phyloP scores from a whole-genome alignment of 1,140 invertebrate genomes.

The Anthonomus grandis region DNA sequence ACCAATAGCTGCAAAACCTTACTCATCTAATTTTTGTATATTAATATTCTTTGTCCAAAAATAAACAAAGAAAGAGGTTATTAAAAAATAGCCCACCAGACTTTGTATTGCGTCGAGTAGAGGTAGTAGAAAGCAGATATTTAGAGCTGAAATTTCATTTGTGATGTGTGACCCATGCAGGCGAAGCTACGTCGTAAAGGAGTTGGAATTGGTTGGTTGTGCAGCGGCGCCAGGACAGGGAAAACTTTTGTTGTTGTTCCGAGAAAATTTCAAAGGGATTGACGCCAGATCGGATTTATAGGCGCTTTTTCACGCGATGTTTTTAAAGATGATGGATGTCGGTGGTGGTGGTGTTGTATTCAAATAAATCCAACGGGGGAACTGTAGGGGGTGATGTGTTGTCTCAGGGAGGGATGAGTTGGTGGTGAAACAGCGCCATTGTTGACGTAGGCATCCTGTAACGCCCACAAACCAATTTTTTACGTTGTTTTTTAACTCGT shows the following conservation, averaged over 20 bases:
- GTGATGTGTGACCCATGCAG: constrained; percentile 14
- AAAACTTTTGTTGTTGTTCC: constrained; percentile 7
- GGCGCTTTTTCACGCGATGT: constrained; percentile 26
- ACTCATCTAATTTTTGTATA: too few species aligned
- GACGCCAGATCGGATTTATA: constrained; percentile 13
- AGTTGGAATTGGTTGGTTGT: background rate
- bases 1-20: too few species aligned
- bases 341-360: constrained; percentile 35
- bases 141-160: constrained; percentile 26
- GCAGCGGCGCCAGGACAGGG: background rate
- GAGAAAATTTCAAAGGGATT: constrained; percentile 7
- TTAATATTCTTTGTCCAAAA: too few species aligned
- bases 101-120: constrained; percentile 7
- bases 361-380: constrained; percentile 35
- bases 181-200: constrained; percentile 17
- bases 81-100: constrained; percentile 25
- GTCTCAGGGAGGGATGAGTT: constrained; percentile 35
- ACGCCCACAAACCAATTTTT: constrained; percentile 48
- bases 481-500: constrained; percentile 29
- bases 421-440: constrained; percentile 44
- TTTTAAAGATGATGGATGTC: constrained; percentile 33
- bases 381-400: constrained; percentile 44
- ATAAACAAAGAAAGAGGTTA: constrained; percentile 14
- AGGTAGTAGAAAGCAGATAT: constrained; percentile 24
- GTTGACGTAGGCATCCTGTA: constrained; percentile 46